Evolutionary conservation across 2,113 vertebrate genomes (phyloP), one percentile per base, ranked within the genome.

Genomic region (Percina caprodes): DNA sequence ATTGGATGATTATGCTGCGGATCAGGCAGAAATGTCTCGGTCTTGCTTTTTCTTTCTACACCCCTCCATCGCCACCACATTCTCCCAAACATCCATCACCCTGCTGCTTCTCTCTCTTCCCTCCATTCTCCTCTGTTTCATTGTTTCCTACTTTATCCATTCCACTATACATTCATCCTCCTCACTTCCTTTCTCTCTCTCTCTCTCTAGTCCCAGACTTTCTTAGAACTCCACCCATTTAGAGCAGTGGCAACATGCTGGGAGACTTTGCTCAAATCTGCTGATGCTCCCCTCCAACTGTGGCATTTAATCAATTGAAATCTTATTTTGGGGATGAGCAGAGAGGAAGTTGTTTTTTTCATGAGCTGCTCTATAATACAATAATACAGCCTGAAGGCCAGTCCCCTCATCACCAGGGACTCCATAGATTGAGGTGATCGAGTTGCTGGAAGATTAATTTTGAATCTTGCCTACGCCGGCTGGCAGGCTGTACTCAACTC

Each of bases 281-380:
- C 94, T 92, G 90, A 93, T 77, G 85, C 77, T 91, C 80, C 82
- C 77, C 79, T 82, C 83, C 91, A 74, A 80, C 85, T 33, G 79
- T 92, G 94, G 90, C 93, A 93, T 91, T 93, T 93, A 95, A 94
- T 95, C 95, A 93, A 95, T 95, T 19, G 70, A 92, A 95, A 95
- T 94, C 88, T 74, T 89, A 94, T 95, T 95, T 90, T 91, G 77
- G 75, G 83, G 81, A 91, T 85, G 85, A 91, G 92, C 81, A 81
- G 83, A 85, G 83, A 87, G 90, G 92, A 93, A 93, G 91, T 88
- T 92, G 83, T 91, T 93, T 92, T 92, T 93, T 91, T 92, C 79
- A 91, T 88, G 89, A 92, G 91, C 88, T 76, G 66, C 85, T 77
- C 85, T 66, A 71, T 93, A 90, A 93, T 89, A 85, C 88, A 92